A percentile compares a stretch with the other conserved stretches of the same genome.
Conservation (phyloP, 2,888 invertebrate species). For the Orchesella flavescens region DNA sequence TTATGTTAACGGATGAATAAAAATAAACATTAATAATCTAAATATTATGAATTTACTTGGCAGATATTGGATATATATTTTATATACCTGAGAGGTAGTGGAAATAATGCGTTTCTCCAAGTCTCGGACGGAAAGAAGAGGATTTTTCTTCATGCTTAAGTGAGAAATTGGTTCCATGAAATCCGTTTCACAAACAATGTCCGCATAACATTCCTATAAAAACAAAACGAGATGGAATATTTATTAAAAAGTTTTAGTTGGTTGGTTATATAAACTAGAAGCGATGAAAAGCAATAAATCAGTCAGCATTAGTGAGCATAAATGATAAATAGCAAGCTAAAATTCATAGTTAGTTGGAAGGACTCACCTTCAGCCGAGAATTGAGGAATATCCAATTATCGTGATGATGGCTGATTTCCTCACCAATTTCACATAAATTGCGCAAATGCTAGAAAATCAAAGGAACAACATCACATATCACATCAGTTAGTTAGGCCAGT, state of each 20-base stretch:
- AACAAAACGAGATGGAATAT: conserved; percentile 10
- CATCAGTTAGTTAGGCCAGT: neutral
- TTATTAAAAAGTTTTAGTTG: neutral
- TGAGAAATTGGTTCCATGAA: conserved; percentile 72
- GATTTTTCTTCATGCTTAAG: conserved; percentile 71
- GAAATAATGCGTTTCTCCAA: conserved; percentile 71
- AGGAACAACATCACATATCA: conserved; percentile 2
- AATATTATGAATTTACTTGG: conserved; percentile 56
- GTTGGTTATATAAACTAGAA: neutral
- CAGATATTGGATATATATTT: conserved; percentile 70
- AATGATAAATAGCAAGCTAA: neutral
- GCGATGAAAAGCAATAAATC: neutral
- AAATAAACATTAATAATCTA: no score
- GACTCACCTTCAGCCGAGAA: conserved; percentile 64
- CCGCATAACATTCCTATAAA: conserved; percentile 70
- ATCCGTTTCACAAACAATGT: conserved; percentile 71
- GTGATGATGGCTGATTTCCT: conserved; percentile 69
- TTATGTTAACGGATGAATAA: no score
- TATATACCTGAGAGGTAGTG: conserved; percentile 69
- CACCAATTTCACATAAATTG: conserved; percentile 71
- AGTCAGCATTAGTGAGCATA: neutral
- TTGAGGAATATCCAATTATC: conserved; percentile 67
- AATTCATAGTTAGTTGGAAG: no score
- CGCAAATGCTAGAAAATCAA: conserved; percentile 68
- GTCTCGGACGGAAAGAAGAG: conserved; percentile 71